These are phyloP conservation scores for Phocoena sinus DNA, from an alignment of 2,113 vertebrate species.

Conservation along the genomic window DNA sequence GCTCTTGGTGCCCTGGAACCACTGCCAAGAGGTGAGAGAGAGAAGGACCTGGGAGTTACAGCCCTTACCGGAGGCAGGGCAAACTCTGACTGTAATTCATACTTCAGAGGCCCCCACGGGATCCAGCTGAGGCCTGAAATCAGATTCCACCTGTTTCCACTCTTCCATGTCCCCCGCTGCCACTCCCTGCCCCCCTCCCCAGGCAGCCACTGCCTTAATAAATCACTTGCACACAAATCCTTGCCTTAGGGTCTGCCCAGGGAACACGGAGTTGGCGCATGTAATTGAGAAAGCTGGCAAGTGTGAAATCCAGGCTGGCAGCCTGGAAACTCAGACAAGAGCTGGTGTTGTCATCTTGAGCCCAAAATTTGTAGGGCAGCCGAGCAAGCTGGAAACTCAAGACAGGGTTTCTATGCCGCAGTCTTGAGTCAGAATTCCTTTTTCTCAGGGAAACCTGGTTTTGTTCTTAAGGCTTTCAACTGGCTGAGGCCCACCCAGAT, in stretches of 20 bases:
- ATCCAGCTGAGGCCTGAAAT: background rate
- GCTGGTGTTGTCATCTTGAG: rapidly evolving
- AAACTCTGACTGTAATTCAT: background rate
- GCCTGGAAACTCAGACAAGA: background rate
- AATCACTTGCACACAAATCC: background rate
- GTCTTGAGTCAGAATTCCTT: background rate
- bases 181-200: background rate
- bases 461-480: background rate
- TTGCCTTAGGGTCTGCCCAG: background rate
- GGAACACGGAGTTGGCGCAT: background rate
- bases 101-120: background rate
- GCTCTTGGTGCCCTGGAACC: too few relatives aligned
- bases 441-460: background rate
- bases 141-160: background rate
- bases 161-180: too few relatives aligned
- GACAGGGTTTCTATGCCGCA: background rate
- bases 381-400: background rate
- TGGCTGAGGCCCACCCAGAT: background rate
- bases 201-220: too few relatives aligned
- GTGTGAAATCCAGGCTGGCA: background rate
- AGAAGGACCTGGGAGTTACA: rapidly evolving
- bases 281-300: background rate
- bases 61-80: background rate
- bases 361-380: background rate
- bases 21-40: rapidly evolving